Evolutionary conservation across 2,113 vertebrate species (phyloP).

Genomic region (Macroglossus sobrinus): DNA sequence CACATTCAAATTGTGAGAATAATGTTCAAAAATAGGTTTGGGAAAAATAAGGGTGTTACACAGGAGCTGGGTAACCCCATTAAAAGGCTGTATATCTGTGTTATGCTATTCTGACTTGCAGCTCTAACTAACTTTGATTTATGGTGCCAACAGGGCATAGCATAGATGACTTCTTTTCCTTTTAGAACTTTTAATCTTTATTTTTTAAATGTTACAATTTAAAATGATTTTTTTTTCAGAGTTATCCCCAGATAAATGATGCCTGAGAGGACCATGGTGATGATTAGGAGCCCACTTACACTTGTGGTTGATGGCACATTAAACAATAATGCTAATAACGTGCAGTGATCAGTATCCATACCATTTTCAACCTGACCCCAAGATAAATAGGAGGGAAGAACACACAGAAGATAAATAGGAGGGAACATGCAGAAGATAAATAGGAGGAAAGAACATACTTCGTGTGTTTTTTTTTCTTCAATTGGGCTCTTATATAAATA

Average conservation of each 20-base stretch:
- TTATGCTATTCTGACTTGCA: neutral
- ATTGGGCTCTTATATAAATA: slow-evolving; percentile 60
- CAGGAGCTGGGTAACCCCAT: rapidly evolving
- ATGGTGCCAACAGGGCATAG: neutral
- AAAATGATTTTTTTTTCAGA: neutral
- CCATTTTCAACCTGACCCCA: slow-evolving; percentile 8
- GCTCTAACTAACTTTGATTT: neutral
- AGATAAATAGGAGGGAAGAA: slow-evolving; percentile 55
- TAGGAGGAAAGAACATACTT: slow-evolving; percentile 33
- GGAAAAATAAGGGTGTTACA: rapidly evolving
- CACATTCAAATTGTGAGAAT: neutral
- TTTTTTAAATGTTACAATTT: slow-evolving; percentile 33
- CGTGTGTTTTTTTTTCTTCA: slow-evolving; percentile 24
- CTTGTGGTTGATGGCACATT: slow-evolving; percentile 43
- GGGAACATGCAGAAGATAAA: slow-evolving; percentile 66
- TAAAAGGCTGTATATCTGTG: neutral
- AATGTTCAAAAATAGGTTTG: neutral
- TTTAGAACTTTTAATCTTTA: slow-evolving; percentile 26
- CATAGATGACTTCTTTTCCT: neutral
- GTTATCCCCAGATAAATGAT: slow-evolving; percentile 9
- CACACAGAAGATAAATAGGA: slow-evolving; percentile 67
- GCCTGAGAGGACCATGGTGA: rapidly evolving
- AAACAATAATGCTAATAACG: slow-evolving; percentile 6
- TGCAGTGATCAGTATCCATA: slow-evolving; percentile 23
- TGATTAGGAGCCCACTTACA: slow-evolving; percentile 25